These are phyloP conservation scores for Cantharis flavilabris DNA, from an alignment of 2,888 invertebrate genomes.

Conservation along the genomic window DNA sequence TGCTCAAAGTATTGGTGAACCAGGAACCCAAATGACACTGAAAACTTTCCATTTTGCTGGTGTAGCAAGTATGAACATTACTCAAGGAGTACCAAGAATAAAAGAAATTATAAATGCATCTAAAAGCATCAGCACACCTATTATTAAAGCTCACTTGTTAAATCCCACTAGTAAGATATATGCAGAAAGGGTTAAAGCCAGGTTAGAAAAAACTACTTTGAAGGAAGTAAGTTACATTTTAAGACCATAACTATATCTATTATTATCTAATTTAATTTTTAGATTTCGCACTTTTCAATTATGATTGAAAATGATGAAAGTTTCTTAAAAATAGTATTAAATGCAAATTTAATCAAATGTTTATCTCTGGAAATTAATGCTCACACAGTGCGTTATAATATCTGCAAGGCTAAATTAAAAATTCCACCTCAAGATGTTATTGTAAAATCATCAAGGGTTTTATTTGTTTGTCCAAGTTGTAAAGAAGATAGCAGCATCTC, in stretches of 20 bases:
- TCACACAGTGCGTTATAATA: slow-evolving; percentile 70
- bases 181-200: slow-evolving; percentile 89
- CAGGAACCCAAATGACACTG: slow-evolving; percentile 99
- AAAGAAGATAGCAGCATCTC: background rate
- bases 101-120: slow-evolving; percentile 99
- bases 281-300: background rate
- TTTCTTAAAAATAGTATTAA: slow-evolving; percentile 84
- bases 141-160: slow-evolving; percentile 86
- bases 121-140: slow-evolving; percentile 92
- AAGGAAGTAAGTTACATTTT: slow-evolving; percentile 73
- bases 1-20: slow-evolving; percentile 98
- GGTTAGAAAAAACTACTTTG: slow-evolving; percentile 93
- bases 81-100: slow-evolving; percentile 84
- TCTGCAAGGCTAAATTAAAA: background rate
- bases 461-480: background rate
- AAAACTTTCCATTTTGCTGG: slow-evolving; percentile 99
- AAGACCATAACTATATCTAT: background rate
- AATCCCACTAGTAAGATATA: slow-evolving; percentile 79
- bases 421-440: background rate
- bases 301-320: slow-evolving; percentile 64
- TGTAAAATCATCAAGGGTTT: background rate
- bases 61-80: slow-evolving; percentile 99
- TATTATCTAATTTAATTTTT: background rate
- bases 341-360: slow-evolving; percentile 83
- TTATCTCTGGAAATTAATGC: slow-evolving; percentile 83